Percentiles rank a stretch among this genome's conserved stretches.
Conservation (phyloP, 30 jellyfish, hydroid and myxozoan species). For the Hydractinia symbiolongicarpus region DNA sequence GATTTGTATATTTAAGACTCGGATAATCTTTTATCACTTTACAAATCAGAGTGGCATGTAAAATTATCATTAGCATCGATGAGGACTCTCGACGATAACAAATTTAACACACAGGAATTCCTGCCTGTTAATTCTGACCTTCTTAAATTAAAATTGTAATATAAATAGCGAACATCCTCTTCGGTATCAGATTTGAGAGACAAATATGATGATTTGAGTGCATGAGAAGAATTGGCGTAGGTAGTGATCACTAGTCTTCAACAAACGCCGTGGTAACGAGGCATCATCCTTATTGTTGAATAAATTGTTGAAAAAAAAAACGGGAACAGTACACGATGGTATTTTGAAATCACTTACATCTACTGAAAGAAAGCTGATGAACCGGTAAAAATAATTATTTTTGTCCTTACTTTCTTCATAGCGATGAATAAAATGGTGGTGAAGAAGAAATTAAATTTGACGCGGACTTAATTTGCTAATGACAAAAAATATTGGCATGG, state of each 20-base stretch:
- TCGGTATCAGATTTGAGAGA: background rate
- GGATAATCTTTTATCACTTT: conserved; percentile 12
- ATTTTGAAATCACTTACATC: background rate
- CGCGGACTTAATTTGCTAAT: no score
- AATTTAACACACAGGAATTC: conserved; percentile 5
- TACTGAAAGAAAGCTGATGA: background rate
- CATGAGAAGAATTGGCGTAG: background rate
- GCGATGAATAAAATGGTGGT: no score
- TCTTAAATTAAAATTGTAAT: background rate
- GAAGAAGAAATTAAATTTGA: no score
- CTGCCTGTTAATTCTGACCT: conserved; percentile 36
- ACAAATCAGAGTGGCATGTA: conserved; percentile 12
- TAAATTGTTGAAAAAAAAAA: no score
- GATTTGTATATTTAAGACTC: background rate
- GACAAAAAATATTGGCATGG: no score
- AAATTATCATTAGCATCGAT: conserved; percentile 13
- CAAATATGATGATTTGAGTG: background rate
- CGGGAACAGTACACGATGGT: background rate
- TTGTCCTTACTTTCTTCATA: no score
- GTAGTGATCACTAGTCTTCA: background rate
- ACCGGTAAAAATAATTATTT: no score
- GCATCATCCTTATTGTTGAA: conserved; percentile 1
- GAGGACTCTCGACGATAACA: conserved; percentile 23
- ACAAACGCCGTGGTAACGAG: conserved; percentile 1
- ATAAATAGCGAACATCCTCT: background rate